A percentile compares a stretch with the other conserved stretches of the same genome.
Evolutionary conservation across 2,113 vertebrate genomes (phyloP).

Genomic region (Parotia lawesii): DNA sequence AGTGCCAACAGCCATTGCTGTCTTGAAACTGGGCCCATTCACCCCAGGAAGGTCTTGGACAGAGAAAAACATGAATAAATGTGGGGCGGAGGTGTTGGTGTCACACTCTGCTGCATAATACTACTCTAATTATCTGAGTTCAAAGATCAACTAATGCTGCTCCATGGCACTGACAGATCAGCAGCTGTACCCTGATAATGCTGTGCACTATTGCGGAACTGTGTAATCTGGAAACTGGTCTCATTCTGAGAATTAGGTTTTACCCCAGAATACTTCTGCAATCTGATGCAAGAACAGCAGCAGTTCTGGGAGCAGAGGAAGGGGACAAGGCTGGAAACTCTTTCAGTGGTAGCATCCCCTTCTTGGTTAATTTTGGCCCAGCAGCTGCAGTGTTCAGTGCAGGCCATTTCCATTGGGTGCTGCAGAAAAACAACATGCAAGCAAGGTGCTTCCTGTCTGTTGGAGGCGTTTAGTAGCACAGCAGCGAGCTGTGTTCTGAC

Average conservation of each 20-base stretch:
- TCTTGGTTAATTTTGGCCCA: background rate
- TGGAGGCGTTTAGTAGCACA: background rate
- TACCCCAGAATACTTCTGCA: background rate
- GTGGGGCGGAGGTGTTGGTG: fast-evolving
- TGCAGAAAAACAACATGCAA: background rate
- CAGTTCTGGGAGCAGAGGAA: background rate
- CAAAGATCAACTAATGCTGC: background rate
- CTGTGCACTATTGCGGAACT: background rate
- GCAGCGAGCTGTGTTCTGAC: background rate
- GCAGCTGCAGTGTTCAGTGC: background rate
- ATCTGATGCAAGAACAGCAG: fast-evolving
- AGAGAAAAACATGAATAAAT: background rate
- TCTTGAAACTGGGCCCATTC: background rate
- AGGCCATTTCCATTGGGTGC: background rate
- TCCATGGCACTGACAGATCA: background rate
- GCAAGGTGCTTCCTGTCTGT: background rate
- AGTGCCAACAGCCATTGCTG: background rate
- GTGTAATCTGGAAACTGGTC: background rate
- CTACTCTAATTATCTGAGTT: background rate
- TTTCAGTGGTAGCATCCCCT: background rate
- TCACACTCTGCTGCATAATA: background rate
- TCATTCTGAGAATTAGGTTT: background rate
- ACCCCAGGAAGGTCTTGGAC: background rate
- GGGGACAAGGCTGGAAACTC: background rate
- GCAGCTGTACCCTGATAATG: background rate